Percentiles rank a stretch among this genome's conserved stretches.
Evolutionary conservation across 2,113 vertebrate species (phyloP).

Genomic region (Kryptolebias marmoratus): DNA sequence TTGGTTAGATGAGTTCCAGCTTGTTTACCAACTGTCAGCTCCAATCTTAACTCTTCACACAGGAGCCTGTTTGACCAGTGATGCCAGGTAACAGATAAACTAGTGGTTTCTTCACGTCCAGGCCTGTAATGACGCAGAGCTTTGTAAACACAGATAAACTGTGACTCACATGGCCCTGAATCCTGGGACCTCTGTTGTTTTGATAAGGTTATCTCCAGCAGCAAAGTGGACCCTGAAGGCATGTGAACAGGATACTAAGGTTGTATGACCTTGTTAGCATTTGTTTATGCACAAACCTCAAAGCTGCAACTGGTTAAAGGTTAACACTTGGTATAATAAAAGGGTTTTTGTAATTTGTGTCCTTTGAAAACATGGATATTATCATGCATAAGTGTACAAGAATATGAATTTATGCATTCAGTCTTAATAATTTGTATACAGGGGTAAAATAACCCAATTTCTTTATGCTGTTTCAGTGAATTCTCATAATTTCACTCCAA

Average conservation of each 20-base stretch:
- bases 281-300: conserved; percentile 52
- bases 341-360: conserved; percentile 55
- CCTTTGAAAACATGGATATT: conserved; percentile 22
- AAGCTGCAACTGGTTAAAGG: conserved; percentile 68
- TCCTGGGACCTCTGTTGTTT: conserved; percentile 62
- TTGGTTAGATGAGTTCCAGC: not conserved
- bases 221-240: conserved; percentile 56
- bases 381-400: conserved; percentile 25
- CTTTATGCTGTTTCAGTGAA: not conserved
- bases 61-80: conserved; percentile 29
- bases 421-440: too few species aligned
- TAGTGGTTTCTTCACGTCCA: conserved; percentile 36
- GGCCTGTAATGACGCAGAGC: conserved; percentile 27
- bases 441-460: too few species aligned
- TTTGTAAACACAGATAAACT: conserved; percentile 72
- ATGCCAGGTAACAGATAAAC: conserved; percentile 65
- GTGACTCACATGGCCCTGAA: conserved; percentile 56
- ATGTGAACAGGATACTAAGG: conserved; percentile 45
- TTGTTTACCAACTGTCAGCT: conserved; percentile 57
- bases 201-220: conserved; percentile 67
- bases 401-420: not conserved
- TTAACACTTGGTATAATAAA: conserved; percentile 62
- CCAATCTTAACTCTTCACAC: conserved; percentile 39
- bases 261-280: conserved; percentile 67
- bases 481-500: not conserved